Evolutionary conservation across 2,797 vertebrate genomes (phyloP).

Genomic region (Leuciscus waleckii): DNA sequence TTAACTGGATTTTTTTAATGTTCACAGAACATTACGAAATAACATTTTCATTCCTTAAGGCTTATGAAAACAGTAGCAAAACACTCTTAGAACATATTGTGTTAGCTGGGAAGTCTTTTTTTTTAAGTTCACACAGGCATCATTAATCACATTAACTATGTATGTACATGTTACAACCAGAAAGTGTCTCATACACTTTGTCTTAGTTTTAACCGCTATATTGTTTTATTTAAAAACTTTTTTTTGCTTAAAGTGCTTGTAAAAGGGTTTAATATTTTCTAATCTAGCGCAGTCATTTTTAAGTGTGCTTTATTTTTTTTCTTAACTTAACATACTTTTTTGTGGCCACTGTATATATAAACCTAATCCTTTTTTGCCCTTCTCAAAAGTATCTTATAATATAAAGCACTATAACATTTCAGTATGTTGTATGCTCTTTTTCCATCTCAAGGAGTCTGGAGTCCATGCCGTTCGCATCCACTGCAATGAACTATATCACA

Average conservation of each 20-base stretch:
- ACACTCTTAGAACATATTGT: background rate
- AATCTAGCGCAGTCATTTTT: background rate
- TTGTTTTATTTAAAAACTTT: background rate
- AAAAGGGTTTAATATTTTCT: background rate
- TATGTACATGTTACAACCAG: background rate
- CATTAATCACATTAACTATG: background rate
- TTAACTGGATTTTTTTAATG: background rate
- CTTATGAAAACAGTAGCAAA: background rate
- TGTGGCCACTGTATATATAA: background rate
- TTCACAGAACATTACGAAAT: background rate
- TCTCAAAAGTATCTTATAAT: background rate
- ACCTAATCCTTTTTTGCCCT: background rate
- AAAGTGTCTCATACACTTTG: background rate
- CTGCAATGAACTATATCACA: slow-evolving; percentile 33
- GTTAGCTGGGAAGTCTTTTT: background rate
- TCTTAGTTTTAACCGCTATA: background rate
- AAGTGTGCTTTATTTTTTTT: background rate
- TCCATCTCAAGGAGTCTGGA: background rate
- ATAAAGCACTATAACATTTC: too few species aligned
- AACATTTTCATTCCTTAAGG: background rate
- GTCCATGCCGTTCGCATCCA: slow-evolving; percentile 24
- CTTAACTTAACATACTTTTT: background rate
- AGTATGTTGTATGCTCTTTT: background rate
- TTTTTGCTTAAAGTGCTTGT: slow-evolving; percentile 5
- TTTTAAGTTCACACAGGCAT: background rate